Base-by-base conservation (phyloP, 53 echinoderm and acorn worm species). In the Luidia sarsii region DNA sequence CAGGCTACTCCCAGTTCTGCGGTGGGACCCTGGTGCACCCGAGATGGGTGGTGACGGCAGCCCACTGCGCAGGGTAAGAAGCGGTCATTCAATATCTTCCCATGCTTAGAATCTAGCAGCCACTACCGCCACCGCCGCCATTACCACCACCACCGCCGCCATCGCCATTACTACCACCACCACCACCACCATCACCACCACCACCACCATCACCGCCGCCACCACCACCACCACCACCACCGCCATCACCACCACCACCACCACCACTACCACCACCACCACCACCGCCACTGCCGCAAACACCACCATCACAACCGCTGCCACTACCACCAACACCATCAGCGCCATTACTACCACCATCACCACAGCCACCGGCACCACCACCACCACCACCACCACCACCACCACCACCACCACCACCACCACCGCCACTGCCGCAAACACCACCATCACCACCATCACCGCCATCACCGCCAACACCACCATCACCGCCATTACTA, bases 201-300 rank as follows among this genome's bases (percentile, higher is more conserved):
- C 69, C 35, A 31, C 43, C 46, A n/a, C 25, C 37, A 5, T 24
- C 69, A 33, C 43, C 73, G 85, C 32, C 66, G 37, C n/a, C 66
- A 33, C 32, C 66, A 24, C 19, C 57, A 6, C 25, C 57, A 24
- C 19, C n/a, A 33, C 32, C 66, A 34, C 34, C 66, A 33, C 32
- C 33, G 32, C 32, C 66, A 19, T 10, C 66, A 65, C 32, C 66
- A 65, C 32, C 33, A 9, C 27, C 66, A 65, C 32, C n/a, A 57
- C n/a, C 59, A 18, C 59, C 59, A 57, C 18, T 20, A 57, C 18
- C 28, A 18, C 59, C 28, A 57, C n/a, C 59, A 57, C n/a, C 59
- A 18, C 28, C 28, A 57, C n/a, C 59, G n/a, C n/a, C 59, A 20
- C 28, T 9, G n/a, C n/a, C 59, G n/a, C n/a, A 9, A 7, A 7